These are phyloP conservation scores for Leptopilina syphax DNA, from an alignment of 2,888 invertebrate genomes.

Conservation along the genomic window DNA sequence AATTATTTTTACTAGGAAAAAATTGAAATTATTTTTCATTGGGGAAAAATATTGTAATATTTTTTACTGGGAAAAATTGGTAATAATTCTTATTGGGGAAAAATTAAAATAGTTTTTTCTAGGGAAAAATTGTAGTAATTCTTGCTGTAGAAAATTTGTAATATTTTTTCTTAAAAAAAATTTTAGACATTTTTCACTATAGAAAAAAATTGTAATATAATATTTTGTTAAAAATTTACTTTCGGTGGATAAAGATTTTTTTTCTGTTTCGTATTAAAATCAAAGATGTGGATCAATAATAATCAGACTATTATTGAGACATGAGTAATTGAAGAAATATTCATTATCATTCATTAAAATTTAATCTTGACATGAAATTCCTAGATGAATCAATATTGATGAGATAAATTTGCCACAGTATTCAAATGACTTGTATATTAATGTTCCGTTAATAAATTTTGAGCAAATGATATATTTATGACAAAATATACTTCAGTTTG, in stretches of 20 bases:
- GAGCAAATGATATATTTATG: neutral
- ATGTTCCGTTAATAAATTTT: constrained; percentile 6
- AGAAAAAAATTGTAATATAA: too few species aligned
- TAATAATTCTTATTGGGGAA: neutral
- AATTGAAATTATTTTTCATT: too few species aligned
- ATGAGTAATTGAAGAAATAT: constrained; percentile 16
- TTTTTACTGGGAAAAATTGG: too few species aligned
- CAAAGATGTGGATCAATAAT: neutral
- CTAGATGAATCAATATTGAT: neutral
- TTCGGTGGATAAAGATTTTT: neutral
- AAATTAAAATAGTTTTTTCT: neutral
- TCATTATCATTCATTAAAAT: neutral
- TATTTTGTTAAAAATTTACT: too few species aligned
- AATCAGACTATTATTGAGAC: neutral
- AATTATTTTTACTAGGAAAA: too few species aligned
- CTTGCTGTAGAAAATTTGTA: neutral
- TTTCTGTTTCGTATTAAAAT: neutral
- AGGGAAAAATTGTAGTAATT: neutral
- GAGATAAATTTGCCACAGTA: neutral
- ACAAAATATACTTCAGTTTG: neutral
- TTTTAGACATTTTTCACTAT: too few species aligned
- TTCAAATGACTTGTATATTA: neutral
- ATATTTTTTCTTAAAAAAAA: neutral
- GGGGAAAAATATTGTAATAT: too few species aligned
- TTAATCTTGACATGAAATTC: constrained; percentile 17